Base-by-base conservation (phyloP, 2,888 invertebrate genomes). In the Lysandra coridon region DNA sequence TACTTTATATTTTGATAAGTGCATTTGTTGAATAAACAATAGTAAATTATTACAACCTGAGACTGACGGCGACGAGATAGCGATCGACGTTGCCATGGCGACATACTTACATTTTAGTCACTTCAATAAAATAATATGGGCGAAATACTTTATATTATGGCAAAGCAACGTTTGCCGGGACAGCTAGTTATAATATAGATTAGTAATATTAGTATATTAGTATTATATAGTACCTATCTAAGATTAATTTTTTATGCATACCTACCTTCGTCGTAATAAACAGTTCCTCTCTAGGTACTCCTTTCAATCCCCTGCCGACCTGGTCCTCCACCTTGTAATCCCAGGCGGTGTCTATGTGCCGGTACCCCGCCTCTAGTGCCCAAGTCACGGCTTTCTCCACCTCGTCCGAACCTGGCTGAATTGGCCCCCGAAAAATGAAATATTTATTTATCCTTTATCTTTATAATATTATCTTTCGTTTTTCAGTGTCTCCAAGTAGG, bases 271-370 rank as follows among this genome's bases (percentile, higher is more conserved):
- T 95, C 0, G 95, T 95, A 40, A 96, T 85, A 86, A 95, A 96
- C 0, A 96, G 81, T 0, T 96, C 95, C 40, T 95, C 93, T 49
- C 96, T 89, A 80, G 88, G 91, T 17, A 95, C 82, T 0, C 83
- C 83, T 14, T 95, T 86, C 7, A 96, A 80, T 0, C 91, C 96
- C 23, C 88, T 84, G 0, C 96, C 96, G 49, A 96, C 92, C 86
- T 95, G 95, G 64, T 89, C 86, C 81, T 95, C 95, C n/a, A 95
- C 91, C 74, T 89, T 90, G 88, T 96, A 96, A 1, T 90, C 87
- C 88, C 90, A 93, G 0, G 96, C 96, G 78, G 96, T 95, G 86
- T 97, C 96, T 76, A 97, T 92, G 85, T 96, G 96, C 0, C 95
- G 91, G 87, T 96, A 96, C 0, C 96, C 96, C 1, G 91, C 91